Conservation (phyloP, 1,140 invertebrate species). For the Callitettix versicolor region DNA sequence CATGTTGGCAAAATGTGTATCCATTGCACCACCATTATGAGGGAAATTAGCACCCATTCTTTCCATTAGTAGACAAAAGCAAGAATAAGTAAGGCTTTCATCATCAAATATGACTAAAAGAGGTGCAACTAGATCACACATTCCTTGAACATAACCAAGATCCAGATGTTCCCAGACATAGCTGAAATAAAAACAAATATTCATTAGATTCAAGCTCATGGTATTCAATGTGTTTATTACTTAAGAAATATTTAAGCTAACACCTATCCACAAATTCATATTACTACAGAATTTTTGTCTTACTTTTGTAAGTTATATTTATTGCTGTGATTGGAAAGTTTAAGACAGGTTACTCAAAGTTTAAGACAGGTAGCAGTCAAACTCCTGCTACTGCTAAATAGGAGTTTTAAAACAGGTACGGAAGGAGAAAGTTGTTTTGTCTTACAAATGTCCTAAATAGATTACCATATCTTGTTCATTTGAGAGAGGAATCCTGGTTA, state of each 20-base stretch:
- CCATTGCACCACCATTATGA: slow-evolving; percentile 78
- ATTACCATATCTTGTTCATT: no score
- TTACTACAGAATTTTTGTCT: no score
- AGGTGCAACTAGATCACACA: slow-evolving; percentile 92
- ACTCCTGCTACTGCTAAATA: no score
- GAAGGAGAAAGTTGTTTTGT: no score
- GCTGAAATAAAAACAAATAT: slow-evolving; percentile 35
- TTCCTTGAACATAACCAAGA: slow-evolving; percentile 82
- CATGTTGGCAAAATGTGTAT: slow-evolving; percentile 92
- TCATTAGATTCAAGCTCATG: not conserved
- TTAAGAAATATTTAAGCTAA: not conserved
- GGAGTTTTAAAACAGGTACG: no score
- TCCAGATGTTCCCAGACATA: slow-evolving; percentile 92
- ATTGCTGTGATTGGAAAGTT: no score
- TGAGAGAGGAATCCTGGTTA: no score
- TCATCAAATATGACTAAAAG: slow-evolving; percentile 86
- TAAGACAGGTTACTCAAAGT: no score
- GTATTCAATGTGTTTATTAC: not conserved
- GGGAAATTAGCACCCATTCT: slow-evolving; percentile 88
- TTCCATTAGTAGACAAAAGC: slow-evolving; percentile 84
- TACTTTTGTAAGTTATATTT: no score
- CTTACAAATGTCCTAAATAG: no score
- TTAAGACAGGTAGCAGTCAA: no score
- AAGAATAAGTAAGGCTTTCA: slow-evolving; percentile 82
- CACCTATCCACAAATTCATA: not conserved